Evolutionary conservation across 2,797 vertebrate genomes (phyloP), one percentile per base, ranked within the genome.

Genomic region (Hydrolagus colliei): DNA sequence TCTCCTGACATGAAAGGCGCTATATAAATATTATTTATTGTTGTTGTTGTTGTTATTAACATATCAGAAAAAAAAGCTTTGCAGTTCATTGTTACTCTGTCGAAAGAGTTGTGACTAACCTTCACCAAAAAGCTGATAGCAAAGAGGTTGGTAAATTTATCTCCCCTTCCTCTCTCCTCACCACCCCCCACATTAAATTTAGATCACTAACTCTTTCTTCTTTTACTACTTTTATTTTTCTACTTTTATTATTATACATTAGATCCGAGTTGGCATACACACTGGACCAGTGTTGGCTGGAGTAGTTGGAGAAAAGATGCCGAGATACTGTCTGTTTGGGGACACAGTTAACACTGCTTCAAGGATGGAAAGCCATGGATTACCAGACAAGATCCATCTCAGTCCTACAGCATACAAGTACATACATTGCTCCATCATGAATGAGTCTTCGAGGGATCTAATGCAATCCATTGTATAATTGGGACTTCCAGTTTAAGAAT

Each of bases 261-360:
- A 94, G 93, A 94, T 96, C 62, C 92, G 93, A 87, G 93, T 92
- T 87, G 93, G 93, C 14, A 89, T 96, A 59, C 93, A 94, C 7
- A 94, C 91, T 0, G 93, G 93, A 76, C 89, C 92, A 0, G 92
- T 91, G 65, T 88, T 95, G 86, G 91, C 93, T n/a, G 93, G 93
- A 12, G 93, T 93, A 8, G 93, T 94, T 27, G 94, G 94, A 41
- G 91, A 95, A 86, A 95, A 96, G 92, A 96, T 94, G 92, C 91
- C 93, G 0, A 90, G 94, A 0, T 93, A 92, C 87, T 91, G 88
- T 85, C 91, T 95, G 86, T 95, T 95, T 87, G 95, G 93, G 72
- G 93, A 96, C 86, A 91, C 92, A 0, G 93, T 95, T 73, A 95
- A 95, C 88, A 94, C 91, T 1, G 93, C 93, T 62, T 95, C 93